Evolutionary conservation across 2,888 invertebrate genomes (phyloP), one percentile per base, ranked within the genome.

Genomic region (Epistrophe grossulariae): DNA sequence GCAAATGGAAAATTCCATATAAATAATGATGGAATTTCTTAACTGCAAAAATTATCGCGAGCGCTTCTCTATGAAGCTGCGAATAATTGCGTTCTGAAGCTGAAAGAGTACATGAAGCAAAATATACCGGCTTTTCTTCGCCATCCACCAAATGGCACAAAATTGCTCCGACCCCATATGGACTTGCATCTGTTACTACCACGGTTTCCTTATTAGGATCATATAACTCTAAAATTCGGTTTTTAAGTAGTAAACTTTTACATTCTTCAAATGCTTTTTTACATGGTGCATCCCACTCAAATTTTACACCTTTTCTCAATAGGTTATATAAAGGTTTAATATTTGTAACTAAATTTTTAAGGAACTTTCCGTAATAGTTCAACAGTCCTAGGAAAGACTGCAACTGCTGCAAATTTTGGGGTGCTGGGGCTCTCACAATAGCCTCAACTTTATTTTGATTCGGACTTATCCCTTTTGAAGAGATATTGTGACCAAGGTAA

Each of bases 391-490:
- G 19, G 31, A 64, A 64, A 13, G 72, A 48, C 13, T 72, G 59
- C 19, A 72, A 72, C 48, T 72, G 72, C 52, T 72, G 57, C 6
- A 72, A 15, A 10, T 72, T 57, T 45, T 13, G 19, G 1, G 57
- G 71, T 45, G 71, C 7, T 4, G 71, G 50, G 8, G 50, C 73
- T 57, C 28, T 10, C 35, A 62, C 62, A 74, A 74, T 74, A 13
- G 62, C 74, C 13, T 74, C 52, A 4, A 64, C 64, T 48, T 74
- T 62, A 4, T 40, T 73, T 10, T 62, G 8, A 24, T 62, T 73
- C 1, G 50, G 45, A 13, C 38, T 50, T 19, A 73, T 50, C 11
- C 60, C 60, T 19, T 45, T 45, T 7, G 31, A 9, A 38, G 13
- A 62, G 0, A 73, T 4, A 10, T 13, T 73, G 28, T 73, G 60